Percentiles rank a stretch among this genome's conserved stretches.
Evolutionary conservation across 2,113 vertebrate genomes (phyloP).

Genomic region (Gymnogyps californianus): DNA sequence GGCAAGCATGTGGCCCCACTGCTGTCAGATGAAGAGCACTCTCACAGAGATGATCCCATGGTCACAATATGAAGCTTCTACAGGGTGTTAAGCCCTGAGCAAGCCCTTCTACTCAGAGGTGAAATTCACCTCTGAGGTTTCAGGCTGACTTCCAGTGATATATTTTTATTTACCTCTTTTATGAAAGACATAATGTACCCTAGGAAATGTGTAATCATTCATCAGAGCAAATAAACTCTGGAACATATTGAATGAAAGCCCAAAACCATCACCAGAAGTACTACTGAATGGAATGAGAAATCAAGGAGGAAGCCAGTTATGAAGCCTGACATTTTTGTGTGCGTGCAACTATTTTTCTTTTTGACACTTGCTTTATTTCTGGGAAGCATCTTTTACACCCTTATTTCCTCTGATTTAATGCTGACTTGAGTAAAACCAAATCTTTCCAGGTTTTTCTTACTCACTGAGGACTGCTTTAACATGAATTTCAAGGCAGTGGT

Average conservation of each 20-base stretch:
- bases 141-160: neutral
- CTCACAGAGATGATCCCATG: neutral
- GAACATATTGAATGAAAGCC: neutral
- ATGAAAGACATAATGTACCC: neutral
- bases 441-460: neutral
- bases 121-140: neutral
- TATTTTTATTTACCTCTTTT: neutral
- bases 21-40: neutral
- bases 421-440: neutral
- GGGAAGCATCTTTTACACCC: neutral
- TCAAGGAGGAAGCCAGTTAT: neutral
- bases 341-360: neutral
- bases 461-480: neutral
- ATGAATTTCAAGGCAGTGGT: neutral
- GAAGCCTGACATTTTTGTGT: neutral
- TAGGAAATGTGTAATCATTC: neutral
- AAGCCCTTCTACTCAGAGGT: neutral
- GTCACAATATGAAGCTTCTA: fast-evolving
- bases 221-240: neutral
- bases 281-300: neutral
- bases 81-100: neutral
- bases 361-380: neutral
- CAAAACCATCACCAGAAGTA: neutral
- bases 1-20: neutral
- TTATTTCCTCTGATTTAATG: neutral